phyloP scores from a whole-genome alignment of 1,140 invertebrate genomes.

The Drosophila pandora region DNA sequence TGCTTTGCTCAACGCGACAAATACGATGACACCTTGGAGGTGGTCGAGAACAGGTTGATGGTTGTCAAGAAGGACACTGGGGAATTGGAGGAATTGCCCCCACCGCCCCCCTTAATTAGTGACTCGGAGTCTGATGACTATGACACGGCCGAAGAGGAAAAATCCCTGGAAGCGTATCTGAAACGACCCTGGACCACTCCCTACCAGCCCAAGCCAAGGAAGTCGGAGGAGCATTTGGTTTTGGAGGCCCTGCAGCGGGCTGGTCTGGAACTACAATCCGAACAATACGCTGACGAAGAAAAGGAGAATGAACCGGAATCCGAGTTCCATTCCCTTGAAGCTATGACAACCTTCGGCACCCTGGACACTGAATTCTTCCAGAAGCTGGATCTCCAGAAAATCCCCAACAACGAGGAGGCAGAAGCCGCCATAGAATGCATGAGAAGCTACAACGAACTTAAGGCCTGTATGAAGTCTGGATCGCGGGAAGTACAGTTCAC shows the following conservation, averaged over 20 bases:
- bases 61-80: constrained; percentile 72
- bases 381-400: constrained; percentile 60
- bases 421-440: constrained; percentile 58
- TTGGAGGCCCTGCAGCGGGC: constrained; percentile 19
- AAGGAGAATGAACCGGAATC: constrained; percentile 18
- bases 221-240: constrained; percentile 47
- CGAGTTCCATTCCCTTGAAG: constrained; percentile 56
- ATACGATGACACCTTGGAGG: constrained; percentile 69
- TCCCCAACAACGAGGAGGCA: constrained; percentile 35
- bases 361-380: constrained; percentile 69
- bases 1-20: constrained; percentile 63
- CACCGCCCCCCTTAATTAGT: constrained; percentile 51
- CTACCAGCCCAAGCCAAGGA: constrained; percentile 39
- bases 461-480: constrained; percentile 40
- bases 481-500: constrained; percentile 21
- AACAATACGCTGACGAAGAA: constrained; percentile 5
- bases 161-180: background rate
- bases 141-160: constrained; percentile 58
- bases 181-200: constrained; percentile 50
- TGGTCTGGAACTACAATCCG: background rate
- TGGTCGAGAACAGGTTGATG: constrained; percentile 65
- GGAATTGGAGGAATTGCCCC: constrained; percentile 53
- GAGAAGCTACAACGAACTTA: constrained; percentile 63
- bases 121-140: constrained; percentile 52
- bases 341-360: constrained; percentile 42